Base-by-base conservation (phyloP, 2,888 invertebrate genomes). In the Omphaloscelis lunosa region DNA sequence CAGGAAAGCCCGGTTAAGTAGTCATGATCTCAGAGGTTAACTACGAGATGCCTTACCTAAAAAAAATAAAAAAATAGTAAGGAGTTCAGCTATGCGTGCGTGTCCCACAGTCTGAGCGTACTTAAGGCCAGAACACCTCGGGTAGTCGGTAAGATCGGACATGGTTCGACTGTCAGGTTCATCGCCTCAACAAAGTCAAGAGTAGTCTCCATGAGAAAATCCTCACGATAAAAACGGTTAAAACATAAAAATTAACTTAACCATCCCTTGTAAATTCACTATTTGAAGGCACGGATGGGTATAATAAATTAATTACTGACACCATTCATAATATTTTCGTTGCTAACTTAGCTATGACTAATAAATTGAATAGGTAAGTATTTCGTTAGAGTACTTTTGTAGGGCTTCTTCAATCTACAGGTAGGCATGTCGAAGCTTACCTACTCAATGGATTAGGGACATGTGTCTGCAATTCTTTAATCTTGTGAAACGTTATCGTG, bases 381-480 rank as follows among this genome's bases (percentile, higher is more conserved):
- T 69, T 58, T 59, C 17, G 39, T 23, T 20, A 45, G 23, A 39
- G n/a, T 41, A 34, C 8, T 7, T 17, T 29, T 59, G 66, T 82
- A 48, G 0, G 82, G 85, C 72, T 84, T 83, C 83, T 66, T 27
- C n/a, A 68, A 71, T 78, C 66, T 72, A 75, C 69, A 72, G 53
- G 53, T 79, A 41, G 15, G 12, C 34, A 61, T 65, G 41, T 63
- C 45, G 72, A 82, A 86, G 86, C 88, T 83, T 84, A 82, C 74
- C 76, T 85, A 87, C 76, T 80, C 84, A 62, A 86, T 80, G 81
- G 83, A 83, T 84, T 84, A 82, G 65, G 75, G 71, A 71, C 85
- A 85, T 83, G 61, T 34, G 58, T n/a, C 68, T 51, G 53, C 41
- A 51, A 73, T 73, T 76, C 63, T 73, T 67, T 71, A 71, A 84